Evolutionary conservation across 2,888 invertebrate genomes (phyloP).

Genomic region (Leptopterna dolabrata): DNA sequence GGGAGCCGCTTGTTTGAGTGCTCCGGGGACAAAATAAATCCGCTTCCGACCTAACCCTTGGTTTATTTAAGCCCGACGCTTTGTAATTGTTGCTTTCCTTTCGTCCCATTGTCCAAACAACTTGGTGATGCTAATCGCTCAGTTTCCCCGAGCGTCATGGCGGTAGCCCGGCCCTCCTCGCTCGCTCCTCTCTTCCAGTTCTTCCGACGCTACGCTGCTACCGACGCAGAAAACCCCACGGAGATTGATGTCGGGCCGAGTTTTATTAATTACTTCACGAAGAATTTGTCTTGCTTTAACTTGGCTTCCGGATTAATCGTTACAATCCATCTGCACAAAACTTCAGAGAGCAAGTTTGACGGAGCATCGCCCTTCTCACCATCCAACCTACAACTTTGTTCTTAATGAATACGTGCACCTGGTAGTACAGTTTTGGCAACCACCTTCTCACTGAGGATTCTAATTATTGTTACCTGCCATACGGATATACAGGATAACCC

Average conservation of each 20-base stretch:
- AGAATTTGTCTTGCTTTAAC: constrained; percentile 50
- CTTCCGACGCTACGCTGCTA: neutral
- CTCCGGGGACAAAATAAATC: neutral
- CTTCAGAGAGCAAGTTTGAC: constrained; percentile 4
- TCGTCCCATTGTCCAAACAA: constrained; percentile 39
- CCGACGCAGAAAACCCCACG: neutral
- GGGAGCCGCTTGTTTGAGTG: neutral
- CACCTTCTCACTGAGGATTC: neutral
- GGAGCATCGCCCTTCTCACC: neutral
- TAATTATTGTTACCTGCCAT: no score
- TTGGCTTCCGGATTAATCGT: constrained; percentile 39
- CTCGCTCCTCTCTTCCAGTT: neutral
- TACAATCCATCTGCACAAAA: constrained; percentile 30
- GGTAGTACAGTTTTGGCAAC: neutral
- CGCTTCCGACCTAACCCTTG: neutral
- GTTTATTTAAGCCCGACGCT: constrained; percentile 32
- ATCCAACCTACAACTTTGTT: neutral
- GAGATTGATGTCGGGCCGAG: constrained; percentile 40
- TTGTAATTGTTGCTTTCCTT: constrained; percentile 37
- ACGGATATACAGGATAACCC: no score
- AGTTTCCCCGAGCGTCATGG: constrained; percentile 11
- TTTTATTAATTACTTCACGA: constrained; percentile 46
- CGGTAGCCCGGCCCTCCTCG: neutral
- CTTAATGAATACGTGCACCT: constrained; percentile 21
- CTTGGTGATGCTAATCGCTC: constrained; percentile 32